Evolutionary conservation across 2,888 invertebrate genomes (phyloP).

Genomic region (Barypeithes pellucidus): DNA sequence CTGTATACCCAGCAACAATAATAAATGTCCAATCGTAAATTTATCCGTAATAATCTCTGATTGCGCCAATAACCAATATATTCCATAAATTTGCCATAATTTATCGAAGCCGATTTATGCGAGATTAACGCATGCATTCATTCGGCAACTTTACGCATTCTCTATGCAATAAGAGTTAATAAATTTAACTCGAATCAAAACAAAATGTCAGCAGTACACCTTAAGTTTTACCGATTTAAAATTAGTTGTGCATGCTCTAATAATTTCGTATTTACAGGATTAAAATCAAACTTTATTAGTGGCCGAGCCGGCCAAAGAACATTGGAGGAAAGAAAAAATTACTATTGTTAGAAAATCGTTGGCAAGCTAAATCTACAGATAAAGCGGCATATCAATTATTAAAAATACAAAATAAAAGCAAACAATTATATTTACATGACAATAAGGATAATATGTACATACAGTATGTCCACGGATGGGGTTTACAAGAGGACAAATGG

Average conservation of each 20-base stretch:
- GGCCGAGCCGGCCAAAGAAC: slow-evolving; percentile 14
- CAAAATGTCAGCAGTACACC: slow-evolving; percentile 25
- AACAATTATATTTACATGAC: too few species aligned
- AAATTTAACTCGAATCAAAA: slow-evolving; percentile 27
- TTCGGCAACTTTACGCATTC: slow-evolving; percentile 16
- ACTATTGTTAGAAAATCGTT: not conserved
- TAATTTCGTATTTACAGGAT: slow-evolving; percentile 40
- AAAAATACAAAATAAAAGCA: too few species aligned
- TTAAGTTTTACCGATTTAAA: slow-evolving; percentile 26
- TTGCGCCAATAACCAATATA: slow-evolving; percentile 2
- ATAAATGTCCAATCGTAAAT: not conserved
- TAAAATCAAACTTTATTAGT: slow-evolving; percentile 43
- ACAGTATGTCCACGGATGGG: too few species aligned
- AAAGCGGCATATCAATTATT: too few species aligned
- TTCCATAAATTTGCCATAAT: slow-evolving; percentile 10
- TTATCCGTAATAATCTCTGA: slow-evolving; percentile 3
- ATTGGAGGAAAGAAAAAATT: slow-evolving; percentile 1
- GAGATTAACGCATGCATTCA: not conserved
- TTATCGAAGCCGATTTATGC: not conserved
- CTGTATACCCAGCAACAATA: too few species aligned
- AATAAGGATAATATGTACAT: too few species aligned
- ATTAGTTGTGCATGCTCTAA: slow-evolving; percentile 50
- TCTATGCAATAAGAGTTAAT: slow-evolving; percentile 9
- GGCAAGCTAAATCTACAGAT: not conserved
- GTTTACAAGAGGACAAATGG: too few species aligned